These are phyloP conservation scores for Pandion haliaetus DNA, from an alignment of 2,113 vertebrate species.

Conservation along the genomic window DNA sequence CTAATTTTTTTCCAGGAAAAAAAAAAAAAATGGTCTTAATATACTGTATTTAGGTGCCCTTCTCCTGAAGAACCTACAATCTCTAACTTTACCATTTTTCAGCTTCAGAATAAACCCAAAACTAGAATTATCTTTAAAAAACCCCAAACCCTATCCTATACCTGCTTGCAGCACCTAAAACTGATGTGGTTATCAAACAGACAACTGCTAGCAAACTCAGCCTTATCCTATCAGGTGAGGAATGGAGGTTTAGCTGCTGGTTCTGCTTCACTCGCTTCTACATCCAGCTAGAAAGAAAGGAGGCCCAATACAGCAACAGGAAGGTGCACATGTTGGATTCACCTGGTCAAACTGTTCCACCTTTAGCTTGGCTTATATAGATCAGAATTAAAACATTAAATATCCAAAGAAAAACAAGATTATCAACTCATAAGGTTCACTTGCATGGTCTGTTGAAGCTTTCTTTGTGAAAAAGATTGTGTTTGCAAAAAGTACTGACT, in stretches of 20 bases:
- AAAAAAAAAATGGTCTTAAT: background rate
- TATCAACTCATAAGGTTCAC: background rate
- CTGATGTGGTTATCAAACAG: background rate
- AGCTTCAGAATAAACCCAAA: background rate
- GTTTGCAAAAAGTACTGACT: background rate
- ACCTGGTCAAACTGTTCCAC: background rate
- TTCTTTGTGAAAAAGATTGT: background rate
- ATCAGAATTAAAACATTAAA: background rate
- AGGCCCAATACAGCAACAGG: background rate
- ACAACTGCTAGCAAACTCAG: background rate
- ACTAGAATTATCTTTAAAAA: background rate
- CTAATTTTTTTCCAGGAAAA: background rate
- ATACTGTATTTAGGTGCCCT: background rate
- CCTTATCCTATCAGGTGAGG: background rate
- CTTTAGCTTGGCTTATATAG: background rate
- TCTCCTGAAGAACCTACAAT: background rate
- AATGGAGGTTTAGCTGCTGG: background rate
- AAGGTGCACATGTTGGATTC: accelerated
- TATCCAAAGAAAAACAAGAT: background rate
- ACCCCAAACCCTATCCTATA: background rate
- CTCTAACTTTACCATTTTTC: background rate
- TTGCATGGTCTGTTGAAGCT: background rate
- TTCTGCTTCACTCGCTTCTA: background rate
- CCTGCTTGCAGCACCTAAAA: background rate
- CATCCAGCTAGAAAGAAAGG: background rate